These are phyloP conservation scores for Neodiprion pinetum DNA, from an alignment of 1,140 invertebrate species.

Conservation along the genomic window DNA sequence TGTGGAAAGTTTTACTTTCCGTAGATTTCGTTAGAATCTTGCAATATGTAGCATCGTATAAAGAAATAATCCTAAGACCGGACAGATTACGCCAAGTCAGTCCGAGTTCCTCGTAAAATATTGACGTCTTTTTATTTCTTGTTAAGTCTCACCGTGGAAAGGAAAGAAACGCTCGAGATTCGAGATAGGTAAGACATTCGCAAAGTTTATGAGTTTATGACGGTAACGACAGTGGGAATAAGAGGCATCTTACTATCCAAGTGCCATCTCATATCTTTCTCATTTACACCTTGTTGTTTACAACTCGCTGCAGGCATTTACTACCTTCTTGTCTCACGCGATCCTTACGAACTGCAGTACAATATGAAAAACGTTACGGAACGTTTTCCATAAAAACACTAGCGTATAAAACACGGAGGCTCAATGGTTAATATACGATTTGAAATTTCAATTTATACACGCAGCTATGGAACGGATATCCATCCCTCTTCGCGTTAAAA, in stretches of 20 bases:
- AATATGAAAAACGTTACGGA: neutral
- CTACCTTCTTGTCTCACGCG: neutral
- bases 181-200: neutral
- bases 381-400: neutral
- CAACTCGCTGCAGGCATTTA: conserved; percentile 35
- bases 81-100: neutral
- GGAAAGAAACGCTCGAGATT: neutral
- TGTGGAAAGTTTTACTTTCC: neutral
- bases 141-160: neutral
- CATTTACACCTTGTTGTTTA: conserved; percentile 45
- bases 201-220: conserved; percentile 44
- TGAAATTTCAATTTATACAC: neutral
- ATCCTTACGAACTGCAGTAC: neutral
- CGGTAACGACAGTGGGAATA: conserved; percentile 28
- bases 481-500: neutral
- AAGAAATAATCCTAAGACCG: neutral
- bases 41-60: neutral
- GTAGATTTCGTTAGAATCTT: neutral
- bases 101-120: neutral
- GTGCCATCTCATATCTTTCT: conserved; percentile 42
- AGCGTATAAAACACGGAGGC: no score
- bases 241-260: conserved; percentile 42
- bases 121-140: neutral
- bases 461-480: no score
- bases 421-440: neutral